Percentiles rank a stretch among this genome's conserved stretches.
These are phyloP conservation scores for Scalopus aquaticus DNA, from an alignment of 2,113 vertebrate species.

Conservation along the genomic window DNA sequence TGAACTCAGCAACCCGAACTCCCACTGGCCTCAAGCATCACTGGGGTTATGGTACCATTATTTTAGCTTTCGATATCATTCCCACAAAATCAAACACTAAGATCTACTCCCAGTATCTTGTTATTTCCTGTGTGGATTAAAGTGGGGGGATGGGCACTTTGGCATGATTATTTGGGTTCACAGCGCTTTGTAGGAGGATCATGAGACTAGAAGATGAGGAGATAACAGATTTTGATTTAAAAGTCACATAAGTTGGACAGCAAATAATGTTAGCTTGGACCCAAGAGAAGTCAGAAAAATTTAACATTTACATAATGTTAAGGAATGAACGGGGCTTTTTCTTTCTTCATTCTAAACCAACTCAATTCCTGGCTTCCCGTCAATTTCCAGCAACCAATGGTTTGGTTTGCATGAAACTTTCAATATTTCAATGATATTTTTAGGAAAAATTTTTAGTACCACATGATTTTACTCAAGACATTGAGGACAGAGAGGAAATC, in stretches of 20 bases:
- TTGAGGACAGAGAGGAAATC: background rate
- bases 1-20: background rate
- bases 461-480: background rate
- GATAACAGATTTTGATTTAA: background rate
- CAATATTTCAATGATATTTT: conserved; percentile 26
- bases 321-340: background rate
- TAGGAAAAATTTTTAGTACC: background rate
- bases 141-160: background rate
- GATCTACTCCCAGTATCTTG: background rate
- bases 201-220: background rate
- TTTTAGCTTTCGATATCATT: background rate
- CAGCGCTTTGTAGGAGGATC: background rate
- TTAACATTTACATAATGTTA: background rate
- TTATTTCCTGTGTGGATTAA: background rate
- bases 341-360: background rate
- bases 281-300: background rate
- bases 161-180: background rate
- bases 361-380: background rate
- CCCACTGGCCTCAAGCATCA: background rate
- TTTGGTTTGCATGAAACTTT: background rate
- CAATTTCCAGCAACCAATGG: background rate
- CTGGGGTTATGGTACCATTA: no score
- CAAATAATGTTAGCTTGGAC: background rate
- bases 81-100: background rate
- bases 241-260: background rate